These are phyloP conservation scores for Myrmophylax atrothorax DNA, from an alignment of 2,113 vertebrate genomes.

Conservation along the genomic window DNA sequence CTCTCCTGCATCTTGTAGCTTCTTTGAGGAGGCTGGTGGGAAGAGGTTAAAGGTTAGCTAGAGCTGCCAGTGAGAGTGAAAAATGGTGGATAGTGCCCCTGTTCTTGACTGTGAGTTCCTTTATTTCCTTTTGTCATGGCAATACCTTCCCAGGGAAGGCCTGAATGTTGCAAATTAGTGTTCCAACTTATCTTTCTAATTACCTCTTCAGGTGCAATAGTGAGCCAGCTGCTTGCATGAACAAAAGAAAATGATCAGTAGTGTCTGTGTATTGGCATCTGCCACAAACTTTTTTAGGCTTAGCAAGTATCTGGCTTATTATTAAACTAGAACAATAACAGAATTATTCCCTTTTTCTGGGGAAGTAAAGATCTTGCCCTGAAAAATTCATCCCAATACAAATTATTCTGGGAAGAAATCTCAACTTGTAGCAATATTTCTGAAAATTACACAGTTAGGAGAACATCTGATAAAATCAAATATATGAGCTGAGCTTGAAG, in stretches of 20 bases:
- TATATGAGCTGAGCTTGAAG: neutral
- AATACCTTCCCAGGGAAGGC: slow-evolving; percentile 66
- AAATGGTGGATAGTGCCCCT: slow-evolving; percentile 66
- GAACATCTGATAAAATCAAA: neutral
- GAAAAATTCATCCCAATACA: neutral
- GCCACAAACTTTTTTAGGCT: neutral
- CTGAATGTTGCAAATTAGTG: slow-evolving; percentile 67
- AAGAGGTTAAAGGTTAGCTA: slow-evolving; percentile 73
- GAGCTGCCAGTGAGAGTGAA: slow-evolving; percentile 71
- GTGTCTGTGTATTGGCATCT: neutral
- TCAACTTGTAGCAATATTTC: neutral
- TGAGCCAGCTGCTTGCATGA: slow-evolving; percentile 30
- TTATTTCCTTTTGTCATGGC: slow-evolving; percentile 69
- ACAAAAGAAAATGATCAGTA: neutral
- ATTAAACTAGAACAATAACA: neutral
- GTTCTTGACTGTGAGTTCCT: slow-evolving; percentile 49
- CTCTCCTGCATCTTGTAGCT: slow-evolving; percentile 66
- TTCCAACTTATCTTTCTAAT: slow-evolving; percentile 65
- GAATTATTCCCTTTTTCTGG: neutral
- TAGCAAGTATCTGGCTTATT: neutral
- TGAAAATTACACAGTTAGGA: neutral
- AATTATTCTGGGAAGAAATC: neutral
- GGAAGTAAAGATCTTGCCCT: neutral
- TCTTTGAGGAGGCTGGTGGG: slow-evolving; percentile 74
- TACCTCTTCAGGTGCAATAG: slow-evolving; percentile 70